These are phyloP conservation scores for Pitangus sulphuratus DNA, from an alignment of 2,797 vertebrate species.

Conservation along the genomic window DNA sequence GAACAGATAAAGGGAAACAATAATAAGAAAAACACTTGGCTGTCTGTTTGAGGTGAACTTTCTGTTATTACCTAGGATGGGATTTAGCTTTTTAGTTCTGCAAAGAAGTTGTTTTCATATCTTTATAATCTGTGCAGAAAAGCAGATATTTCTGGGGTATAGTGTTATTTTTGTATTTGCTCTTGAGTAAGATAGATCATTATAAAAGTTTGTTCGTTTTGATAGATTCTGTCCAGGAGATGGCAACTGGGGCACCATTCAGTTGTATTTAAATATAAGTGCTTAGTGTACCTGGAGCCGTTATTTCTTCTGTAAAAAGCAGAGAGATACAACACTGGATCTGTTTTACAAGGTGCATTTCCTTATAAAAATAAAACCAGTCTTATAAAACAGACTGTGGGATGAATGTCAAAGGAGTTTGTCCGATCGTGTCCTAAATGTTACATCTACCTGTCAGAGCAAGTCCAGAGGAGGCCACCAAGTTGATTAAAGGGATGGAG, in stretches of 20 bases:
- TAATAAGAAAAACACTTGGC: background rate
- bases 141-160: background rate
- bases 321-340: background rate
- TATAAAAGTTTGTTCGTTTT: background rate
- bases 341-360: background rate
- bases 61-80: background rate
- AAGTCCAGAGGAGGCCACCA: background rate
- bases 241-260: background rate
- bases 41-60: background rate
- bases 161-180: background rate
- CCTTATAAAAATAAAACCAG: background rate
- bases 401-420: background rate
- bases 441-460: background rate
- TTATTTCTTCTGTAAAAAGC: background rate
- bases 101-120: background rate
- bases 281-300: background rate
- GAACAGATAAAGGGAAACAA: background rate
- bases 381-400: background rate
- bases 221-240: background rate
- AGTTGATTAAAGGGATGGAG: background rate
- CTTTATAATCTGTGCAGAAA: background rate
- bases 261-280: background rate
- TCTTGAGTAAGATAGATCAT: background rate
- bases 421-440: background rate
- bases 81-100: background rate